Conservation (phyloP, 2,797 vertebrate species). For the Clarias pachynema region DNA sequence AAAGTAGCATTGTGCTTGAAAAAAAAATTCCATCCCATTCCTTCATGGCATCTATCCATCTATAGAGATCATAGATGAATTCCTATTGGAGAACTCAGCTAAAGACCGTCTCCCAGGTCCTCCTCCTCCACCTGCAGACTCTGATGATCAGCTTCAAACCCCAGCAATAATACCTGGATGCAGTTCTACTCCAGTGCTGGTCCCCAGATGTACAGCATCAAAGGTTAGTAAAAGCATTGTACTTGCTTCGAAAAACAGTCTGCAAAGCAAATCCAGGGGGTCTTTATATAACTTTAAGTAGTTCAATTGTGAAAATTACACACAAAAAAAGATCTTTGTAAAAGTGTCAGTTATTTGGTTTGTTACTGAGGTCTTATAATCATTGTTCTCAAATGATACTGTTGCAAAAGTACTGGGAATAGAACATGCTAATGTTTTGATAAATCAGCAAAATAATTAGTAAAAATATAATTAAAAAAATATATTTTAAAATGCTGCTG, state of each 20-base stretch:
- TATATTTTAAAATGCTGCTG: no score
- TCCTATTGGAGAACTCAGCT: constrained; percentile 58
- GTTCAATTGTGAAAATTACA: neutral
- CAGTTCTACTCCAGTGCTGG: constrained; percentile 56
- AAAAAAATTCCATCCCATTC: neutral
- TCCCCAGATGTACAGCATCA: constrained; percentile 67
- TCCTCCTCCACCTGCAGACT: constrained; percentile 61
- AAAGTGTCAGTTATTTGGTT: neutral
- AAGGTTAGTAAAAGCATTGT: constrained; percentile 37
- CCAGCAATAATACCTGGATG: neutral
- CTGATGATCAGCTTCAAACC: constrained; percentile 12
- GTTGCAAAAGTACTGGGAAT: neutral
- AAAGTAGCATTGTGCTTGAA: neutral
- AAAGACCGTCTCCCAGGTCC: constrained; percentile 57
- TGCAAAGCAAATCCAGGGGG: neutral
- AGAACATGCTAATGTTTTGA: neutral
- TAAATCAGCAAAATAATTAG: neutral
- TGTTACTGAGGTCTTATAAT: neutral
- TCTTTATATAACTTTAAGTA: no score
- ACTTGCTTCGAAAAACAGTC: neutral
- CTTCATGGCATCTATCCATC: no score
- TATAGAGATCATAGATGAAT: constrained; percentile 72
- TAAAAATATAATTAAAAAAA: neutral
- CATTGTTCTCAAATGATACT: neutral
- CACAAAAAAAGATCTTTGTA: neutral